Evolutionary conservation across 2,888 invertebrate genomes (phyloP), one percentile per base, ranked within the genome.

Genomic region (Helobdella robusta): DNA sequence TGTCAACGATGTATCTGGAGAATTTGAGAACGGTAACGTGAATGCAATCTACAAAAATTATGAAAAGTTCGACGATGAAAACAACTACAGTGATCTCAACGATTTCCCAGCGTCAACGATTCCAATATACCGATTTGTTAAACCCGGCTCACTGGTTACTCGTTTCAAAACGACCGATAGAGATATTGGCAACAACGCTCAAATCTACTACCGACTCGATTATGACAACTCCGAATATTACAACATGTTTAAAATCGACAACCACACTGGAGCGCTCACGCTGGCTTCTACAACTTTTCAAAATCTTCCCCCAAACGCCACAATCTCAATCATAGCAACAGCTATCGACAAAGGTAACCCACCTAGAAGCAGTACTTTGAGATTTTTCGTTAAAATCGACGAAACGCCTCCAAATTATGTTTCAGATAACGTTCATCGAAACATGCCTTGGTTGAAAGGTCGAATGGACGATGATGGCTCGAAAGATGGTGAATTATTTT

Each of bases 61-160:
- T n/a, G n/a, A n/a, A n/a, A n/a, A n/a, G n/a, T n/a, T n/a, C n/a
- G n/a, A n/a, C n/a, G 32, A 56, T 30, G n/a, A 8, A 6, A 15
- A 28, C 28, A 28, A 28, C 20, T 56, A 56, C 56, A n/a, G n/a
- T n/a, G n/a, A n/a, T n/a, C n/a, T n/a, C n/a, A n/a, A n/a, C n/a
- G n/a, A n/a, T n/a, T n/a, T 56, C 30, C 56, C 32, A 8, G 32
- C 56, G 32, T 28, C 32, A 28, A 56, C 32, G 8, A 28, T 56
- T 30, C 56, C 56, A n/a, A 28, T 56, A n/a, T 56, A 56, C 32
- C 56, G 56, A n/a, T 32, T 30, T 28, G 28, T 32, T 1, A 56
- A 56, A n/a, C 56, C 56, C 1, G 56, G 56, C n/a, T 30, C 56
- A 25, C 28, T 56, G 32, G 56, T 56, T n/a, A 56, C 56, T 6